Base-by-base conservation (phyloP, 2,888 invertebrate genomes). In the Malacosoma neustria region DNA sequence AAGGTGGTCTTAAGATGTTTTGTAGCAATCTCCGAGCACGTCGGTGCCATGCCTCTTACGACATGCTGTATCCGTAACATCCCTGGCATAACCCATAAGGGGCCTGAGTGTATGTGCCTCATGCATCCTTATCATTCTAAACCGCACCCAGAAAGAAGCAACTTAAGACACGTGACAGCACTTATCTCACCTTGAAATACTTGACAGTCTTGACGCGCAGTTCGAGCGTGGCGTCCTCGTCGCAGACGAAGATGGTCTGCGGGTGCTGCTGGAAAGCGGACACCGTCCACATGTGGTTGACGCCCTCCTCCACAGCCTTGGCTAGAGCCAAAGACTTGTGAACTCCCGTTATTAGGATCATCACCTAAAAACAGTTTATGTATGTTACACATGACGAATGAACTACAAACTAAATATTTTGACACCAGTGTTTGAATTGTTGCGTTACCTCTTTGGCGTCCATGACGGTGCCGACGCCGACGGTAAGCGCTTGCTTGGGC, bases 231-330 rank as follows among this genome's bases (percentile, higher is more conserved):
- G 99, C 98, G 79, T 95, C 96, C 81, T 99, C 99, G 76, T 99
- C 99, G 73, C 97, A 98, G 45, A 99, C 89, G 89, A 99, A 97
- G 40, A 98, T 87, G 14, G 98, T 93, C 61, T 92, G 91, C 34
- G 93, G 91, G 82, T 99, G 99, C 74, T 96, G 96, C 76, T 98
- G 99, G 87, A 99, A 98, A 35, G 98, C 98, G 32, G 97, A 98
- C 31, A 99, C 98, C 0, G 99, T 99, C 98, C 99, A 99, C 99
- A 99, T 99, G 82, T 99, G 99, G 87, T 96, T 98, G 7, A 99
- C 92, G 38, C 99, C 99, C 75, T 98, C 97, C 84, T 99, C 99
- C 58, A 99, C 95, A 6, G 99, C 98, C 82, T 98, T 98, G 68
- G 98, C 95, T 44, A 99, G 88, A 37, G 99, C 99, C 67, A 97